These are phyloP conservation scores for Paralvinella palmiformis DNA, from an alignment of 1,140 invertebrate genomes.

Conservation along the genomic window DNA sequence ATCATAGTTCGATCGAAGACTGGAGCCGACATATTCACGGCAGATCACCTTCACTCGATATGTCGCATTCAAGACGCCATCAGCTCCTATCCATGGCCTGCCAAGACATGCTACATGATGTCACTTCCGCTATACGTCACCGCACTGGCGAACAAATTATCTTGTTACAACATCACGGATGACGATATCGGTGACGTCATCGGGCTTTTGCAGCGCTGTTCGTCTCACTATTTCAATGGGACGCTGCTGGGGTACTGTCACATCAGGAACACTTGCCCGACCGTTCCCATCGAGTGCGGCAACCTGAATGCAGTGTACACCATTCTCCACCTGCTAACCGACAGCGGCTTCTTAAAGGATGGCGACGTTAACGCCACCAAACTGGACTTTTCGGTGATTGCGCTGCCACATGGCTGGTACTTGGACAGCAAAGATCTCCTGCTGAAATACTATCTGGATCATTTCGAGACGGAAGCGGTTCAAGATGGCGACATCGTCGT, in stretches of 20 bases:
- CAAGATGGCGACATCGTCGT: neutral
- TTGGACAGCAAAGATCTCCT: neutral
- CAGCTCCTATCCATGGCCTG: no score
- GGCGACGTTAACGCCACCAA: no score
- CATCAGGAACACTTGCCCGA: conserved; percentile 67
- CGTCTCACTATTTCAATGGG: neutral
- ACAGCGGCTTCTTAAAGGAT: conserved; percentile 63
- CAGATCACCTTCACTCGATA: no score
- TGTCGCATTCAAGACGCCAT: no score
- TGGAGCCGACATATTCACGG: no score
- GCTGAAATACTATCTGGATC: neutral
- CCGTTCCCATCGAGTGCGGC: conserved; percentile 56
- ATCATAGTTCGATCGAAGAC: no score
- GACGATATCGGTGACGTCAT: conserved; percentile 65
- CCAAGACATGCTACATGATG: no score
- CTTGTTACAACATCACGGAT: conserved; percentile 66
- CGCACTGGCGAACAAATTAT: no score
- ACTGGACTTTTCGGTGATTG: no score
- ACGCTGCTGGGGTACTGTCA: neutral
- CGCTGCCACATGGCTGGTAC: no score
- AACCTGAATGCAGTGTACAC: conserved; percentile 60
- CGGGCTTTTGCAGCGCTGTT: conserved; percentile 63
- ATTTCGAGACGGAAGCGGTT: neutral
- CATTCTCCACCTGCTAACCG: conserved; percentile 77
- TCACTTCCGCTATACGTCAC: no score